Base-by-base conservation (phyloP, 2,797 vertebrate species). In the Sebastes trivittatus region DNA sequence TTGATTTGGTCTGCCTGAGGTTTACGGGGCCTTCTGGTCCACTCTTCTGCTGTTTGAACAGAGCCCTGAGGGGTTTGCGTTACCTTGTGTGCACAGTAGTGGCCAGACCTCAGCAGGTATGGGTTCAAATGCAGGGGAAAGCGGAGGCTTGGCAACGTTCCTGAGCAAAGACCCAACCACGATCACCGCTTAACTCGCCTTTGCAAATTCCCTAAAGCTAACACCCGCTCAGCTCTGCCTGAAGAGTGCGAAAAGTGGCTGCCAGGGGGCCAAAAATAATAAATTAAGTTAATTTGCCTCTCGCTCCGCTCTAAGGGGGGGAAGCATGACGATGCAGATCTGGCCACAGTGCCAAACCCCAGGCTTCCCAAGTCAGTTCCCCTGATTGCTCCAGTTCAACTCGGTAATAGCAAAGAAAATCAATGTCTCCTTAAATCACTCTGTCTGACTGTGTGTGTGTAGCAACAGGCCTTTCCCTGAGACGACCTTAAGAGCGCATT, bases 251-350 rank as follows among this genome's bases (percentile, higher is more conserved):
- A 91, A 89, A 91, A 87, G 84, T 81, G 87, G 87, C 75, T 30
- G 69, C 68, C 1, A 18, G 56, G 54, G 83, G 85, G 93, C 94
- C 95, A 95, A 94, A 94, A 93, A 93, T 92, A 95, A 95, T 92
- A 95, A 87, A 93, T 94, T 88, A 92, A 90, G 84, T 91, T 83
- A 88, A 92, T 95, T 92, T 92, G 82, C 88, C 85, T 88, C 88
- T 90, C 80, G 18, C 78, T 90, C 78, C 82, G 73, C 83, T 80
- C 77, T 74, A 64, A 82, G 59, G 18, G 65, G 66, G 68, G 81
- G 69, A 32, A 75, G 86, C 64, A 77, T 76, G 86, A 81, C 64
- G 73, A 86, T 65, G 75, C 77, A 70, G 78, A 87, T 89, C 78
- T 86, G 87, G 82, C 84, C 77, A 38, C 75, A 70, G 83, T 72